Conservation (phyloP, 2,888 invertebrate species). For the Drosophila atripex region DNA sequence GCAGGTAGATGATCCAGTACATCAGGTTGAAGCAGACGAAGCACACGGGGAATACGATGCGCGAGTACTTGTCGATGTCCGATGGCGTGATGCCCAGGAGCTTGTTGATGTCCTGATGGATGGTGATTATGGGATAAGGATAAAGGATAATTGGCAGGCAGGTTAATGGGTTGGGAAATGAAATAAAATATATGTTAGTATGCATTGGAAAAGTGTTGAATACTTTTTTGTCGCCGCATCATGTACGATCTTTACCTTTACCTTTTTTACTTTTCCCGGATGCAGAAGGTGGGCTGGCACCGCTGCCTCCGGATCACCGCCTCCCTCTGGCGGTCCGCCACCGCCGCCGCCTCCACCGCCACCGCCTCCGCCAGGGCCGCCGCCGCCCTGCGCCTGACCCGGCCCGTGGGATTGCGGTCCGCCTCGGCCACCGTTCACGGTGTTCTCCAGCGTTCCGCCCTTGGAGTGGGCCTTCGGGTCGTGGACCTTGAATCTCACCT, state of each 20-base stretch:
- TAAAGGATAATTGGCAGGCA: too few relatives aligned
- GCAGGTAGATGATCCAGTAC: constrained; percentile 98
- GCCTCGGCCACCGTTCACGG: constrained; percentile 92
- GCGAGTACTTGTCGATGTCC: constrained; percentile 99
- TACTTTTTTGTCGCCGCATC: constrained; percentile 30
- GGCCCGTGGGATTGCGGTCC: constrained; percentile 86
- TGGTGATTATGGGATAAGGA: neutral
- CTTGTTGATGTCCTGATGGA: constrained; percentile 91
- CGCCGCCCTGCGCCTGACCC: constrained; percentile 82
- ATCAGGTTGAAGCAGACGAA: constrained; percentile 99
- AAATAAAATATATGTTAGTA: constrained; percentile 33
- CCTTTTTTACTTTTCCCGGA: constrained; percentile 90
- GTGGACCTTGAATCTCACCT: constrained; percentile 97
- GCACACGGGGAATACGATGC: constrained; percentile 98
- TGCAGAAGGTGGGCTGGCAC: constrained; percentile 91
- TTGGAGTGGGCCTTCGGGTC: constrained; percentile 97
- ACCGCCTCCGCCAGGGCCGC: constrained; percentile 76
- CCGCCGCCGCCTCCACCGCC: constrained; percentile 77
- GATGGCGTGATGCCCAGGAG: constrained; percentile 96
- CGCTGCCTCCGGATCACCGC: constrained; percentile 84
- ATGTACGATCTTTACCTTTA: constrained; percentile 67
- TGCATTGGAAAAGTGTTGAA: neutral
- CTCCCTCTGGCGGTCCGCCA: constrained; percentile 84
- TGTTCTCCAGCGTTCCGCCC: constrained; percentile 95
- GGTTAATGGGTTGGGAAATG: neutral